These are phyloP conservation scores for Torymus aiolomorphi DNA, from an alignment of 2,888 invertebrate species.

Conservation along the genomic window DNA sequence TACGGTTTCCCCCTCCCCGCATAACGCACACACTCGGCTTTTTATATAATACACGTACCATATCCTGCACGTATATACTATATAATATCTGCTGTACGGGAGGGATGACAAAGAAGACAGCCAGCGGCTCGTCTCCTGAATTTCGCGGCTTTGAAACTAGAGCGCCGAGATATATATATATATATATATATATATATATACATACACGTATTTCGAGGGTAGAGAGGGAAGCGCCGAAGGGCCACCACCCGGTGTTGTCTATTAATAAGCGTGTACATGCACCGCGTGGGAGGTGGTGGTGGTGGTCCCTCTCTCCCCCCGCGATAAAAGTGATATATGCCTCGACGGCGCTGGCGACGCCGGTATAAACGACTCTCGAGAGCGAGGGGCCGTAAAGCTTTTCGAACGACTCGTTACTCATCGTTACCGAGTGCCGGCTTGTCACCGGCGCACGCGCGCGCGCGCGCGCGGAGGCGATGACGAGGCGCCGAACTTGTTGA, in stretches of 20 bases:
- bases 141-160: no score
- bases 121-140: no score
- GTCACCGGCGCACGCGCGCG: conserved; percentile 22
- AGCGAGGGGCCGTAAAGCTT: conserved; percentile 26
- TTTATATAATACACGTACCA: no score
- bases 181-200: no score
- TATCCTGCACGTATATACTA: no score
- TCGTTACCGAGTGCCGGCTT: conserved; percentile 49
- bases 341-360: conserved; percentile 30
- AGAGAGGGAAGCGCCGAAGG: neutral
- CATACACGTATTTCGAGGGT: no score
- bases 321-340: conserved; percentile 67
- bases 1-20: no score
- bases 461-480: conserved; percentile 6
- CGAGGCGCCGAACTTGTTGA: conserved; percentile 25
- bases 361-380: conserved; percentile 53
- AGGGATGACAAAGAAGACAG: no score
- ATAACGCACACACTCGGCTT: no score
- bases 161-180: no score
- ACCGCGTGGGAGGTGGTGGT: conserved; percentile 53
- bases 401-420: conserved; percentile 54
- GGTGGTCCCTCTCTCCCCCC: conserved; percentile 35
- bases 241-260: conserved; percentile 54
- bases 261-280: conserved; percentile 63
- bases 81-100: no score